Evolutionary conservation across 2,888 invertebrate species (phyloP).

Genomic region (Metallyticus violacea): DNA sequence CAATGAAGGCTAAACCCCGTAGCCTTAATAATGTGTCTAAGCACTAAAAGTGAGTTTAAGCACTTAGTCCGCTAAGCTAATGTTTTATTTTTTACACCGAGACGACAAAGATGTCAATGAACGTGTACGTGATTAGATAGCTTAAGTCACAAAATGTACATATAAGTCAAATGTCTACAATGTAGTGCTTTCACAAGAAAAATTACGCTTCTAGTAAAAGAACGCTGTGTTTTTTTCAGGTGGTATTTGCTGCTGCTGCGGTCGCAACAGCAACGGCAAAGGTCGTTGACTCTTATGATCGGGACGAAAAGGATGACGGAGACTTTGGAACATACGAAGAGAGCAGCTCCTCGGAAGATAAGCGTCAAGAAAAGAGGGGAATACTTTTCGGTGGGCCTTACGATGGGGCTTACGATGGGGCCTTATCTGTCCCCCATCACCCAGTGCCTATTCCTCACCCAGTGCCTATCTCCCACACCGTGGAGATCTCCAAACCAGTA

Average conservation of each 20-base stretch:
- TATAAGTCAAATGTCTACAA: no score
- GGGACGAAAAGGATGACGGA: neutral
- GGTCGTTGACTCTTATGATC: no score
- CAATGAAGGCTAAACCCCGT: no score
- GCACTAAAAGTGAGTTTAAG: no score
- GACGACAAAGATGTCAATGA: no score
- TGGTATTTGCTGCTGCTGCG: conserved; percentile 7
- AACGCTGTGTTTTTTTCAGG: conserved; percentile 6
- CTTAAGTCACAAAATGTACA: no score
- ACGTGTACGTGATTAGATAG: no score
- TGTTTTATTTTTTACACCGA: no score
- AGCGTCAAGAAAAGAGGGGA: conserved; percentile 23
- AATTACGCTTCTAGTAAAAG: no score
- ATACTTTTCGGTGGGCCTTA: neutral
- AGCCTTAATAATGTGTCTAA: no score
- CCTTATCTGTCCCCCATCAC: neutral
- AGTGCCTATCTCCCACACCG: neutral
- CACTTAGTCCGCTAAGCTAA: no score
- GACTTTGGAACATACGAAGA: neutral
- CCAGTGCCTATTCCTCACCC: conserved; percentile 25
- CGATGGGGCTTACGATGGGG: neutral
- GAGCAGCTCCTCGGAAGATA: neutral
- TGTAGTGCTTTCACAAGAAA: no score
- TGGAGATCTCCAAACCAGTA: conserved; percentile 16
- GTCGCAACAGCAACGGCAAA: neutral